Conservation (phyloP, 2,888 invertebrate species). For the Acholoe squamosa region DNA sequence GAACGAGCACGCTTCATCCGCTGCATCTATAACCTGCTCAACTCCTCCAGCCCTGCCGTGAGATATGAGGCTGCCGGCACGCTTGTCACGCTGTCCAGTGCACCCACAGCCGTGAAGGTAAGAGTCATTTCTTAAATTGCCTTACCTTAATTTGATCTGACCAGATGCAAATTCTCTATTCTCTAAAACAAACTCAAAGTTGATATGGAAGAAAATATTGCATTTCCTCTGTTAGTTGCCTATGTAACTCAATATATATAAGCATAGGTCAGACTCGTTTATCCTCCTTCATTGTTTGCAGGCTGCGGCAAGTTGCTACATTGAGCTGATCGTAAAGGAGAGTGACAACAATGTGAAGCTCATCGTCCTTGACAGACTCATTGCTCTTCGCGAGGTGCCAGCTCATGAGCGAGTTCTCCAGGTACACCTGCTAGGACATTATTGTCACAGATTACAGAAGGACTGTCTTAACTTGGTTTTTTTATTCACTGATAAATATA, state of each 20-base stretch:
- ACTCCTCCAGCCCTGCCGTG: constrained; percentile 97
- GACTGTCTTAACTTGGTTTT: not conserved
- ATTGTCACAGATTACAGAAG: not conserved
- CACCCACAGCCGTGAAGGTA: constrained; percentile 97
- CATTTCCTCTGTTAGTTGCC: too few relatives aligned
- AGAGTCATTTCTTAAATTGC: constrained; percentile 64
- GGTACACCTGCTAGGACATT: constrained; percentile 72
- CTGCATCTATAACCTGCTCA: constrained; percentile 98
- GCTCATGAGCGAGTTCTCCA: constrained; percentile 92
- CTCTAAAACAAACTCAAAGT: too few relatives aligned
- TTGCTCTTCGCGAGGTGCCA: constrained; percentile 92
- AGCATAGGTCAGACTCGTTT: too few relatives aligned
- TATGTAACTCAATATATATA: too few relatives aligned
- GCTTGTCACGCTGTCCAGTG: constrained; percentile 96
- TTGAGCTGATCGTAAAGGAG: constrained; percentile 99
- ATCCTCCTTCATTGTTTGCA: constrained; percentile 73
- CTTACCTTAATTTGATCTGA: too few relatives aligned
- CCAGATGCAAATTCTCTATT: too few relatives aligned
- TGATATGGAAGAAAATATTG: too few relatives aligned
- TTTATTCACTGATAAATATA: not conserved
- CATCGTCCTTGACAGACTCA: constrained; percentile 96
- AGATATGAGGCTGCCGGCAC: constrained; percentile 99
- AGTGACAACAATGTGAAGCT: constrained; percentile 99
- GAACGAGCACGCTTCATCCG: constrained; percentile 98
- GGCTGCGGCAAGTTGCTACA: constrained; percentile 98